Base-by-base conservation (phyloP, 2,113 vertebrate genomes). In the Machaerirhynchus nigripectus region DNA sequence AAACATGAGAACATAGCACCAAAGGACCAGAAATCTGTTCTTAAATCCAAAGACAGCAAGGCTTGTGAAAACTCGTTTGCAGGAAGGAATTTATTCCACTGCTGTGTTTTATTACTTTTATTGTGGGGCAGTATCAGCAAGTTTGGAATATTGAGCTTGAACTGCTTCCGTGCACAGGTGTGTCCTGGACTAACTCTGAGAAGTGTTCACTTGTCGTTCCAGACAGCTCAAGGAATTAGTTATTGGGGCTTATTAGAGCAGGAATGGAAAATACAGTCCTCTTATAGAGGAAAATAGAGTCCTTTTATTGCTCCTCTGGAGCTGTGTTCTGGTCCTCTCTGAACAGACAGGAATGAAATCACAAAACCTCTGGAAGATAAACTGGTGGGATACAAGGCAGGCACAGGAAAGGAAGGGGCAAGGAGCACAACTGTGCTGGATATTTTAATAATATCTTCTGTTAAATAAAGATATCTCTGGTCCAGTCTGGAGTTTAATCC, bases 351-450 rank as follows among this genome's bases (percentile, higher is more conserved):
- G 44, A 22, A 3, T 37, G 53, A 83, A 86, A 53, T 16, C 23
- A 57, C n/a, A 71, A 30, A 91, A 35, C 28, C 71, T 71, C 28
- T 42, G 47, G 23, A 33, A 49, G 47, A 30, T 26, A 19, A 65
- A 9, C 26, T 19, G 26, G 13, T 23, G 47, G 55, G 83, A 57
- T 47, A 28, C 24, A n/a, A 28, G 78, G 70, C 69, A 85, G 50
- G 44, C 24, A 24, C 15, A 55, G 85, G 13, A 55, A 13, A 47
- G 78, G 40, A 65, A 35, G n/a, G 39, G 42, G 2, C 1, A 7
- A 63, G 53, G 26, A 81, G 28, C 1, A 2, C 1, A 1, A 4
- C 42, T 18, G 1, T 42, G 19, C 39, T 68, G 27, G 74, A 4
- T 49, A 8, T 31, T 67, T 49, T 46, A 15, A 10, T 24, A 4